Evolutionary conservation across 2,888 invertebrate species (phyloP), one percentile per base, ranked within the genome.

Genomic region (Tipula vernalis): DNA sequence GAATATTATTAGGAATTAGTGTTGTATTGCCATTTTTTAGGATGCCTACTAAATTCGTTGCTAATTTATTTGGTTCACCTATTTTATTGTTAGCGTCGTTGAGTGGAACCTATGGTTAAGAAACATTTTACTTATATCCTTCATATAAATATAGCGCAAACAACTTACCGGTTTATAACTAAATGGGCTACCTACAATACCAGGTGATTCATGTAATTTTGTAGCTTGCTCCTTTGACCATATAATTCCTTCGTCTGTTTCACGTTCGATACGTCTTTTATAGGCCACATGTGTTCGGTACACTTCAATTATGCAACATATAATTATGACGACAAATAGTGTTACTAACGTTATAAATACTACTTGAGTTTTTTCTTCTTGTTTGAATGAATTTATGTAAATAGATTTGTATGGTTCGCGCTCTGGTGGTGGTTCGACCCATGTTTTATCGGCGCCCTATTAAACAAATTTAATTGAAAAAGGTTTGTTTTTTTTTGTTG

Each of bases 371-470:
- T 95, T 95, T 89, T 96, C 96, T 91, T 97, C 96, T 90, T 96
- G 95, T 51, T 95, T 93, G 15, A 96, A 95, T 13, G 94, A 94
- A 88, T 95, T 94, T 47, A 95, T 94, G 90, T 96, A 95, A 47
- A 94, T 92, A 0, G 96, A 95, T 89, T 95, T 95, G 90, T 96
- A 97, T 0, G 95, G 93, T 12, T 95, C 93, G 86, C 95, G 93
- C 51, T 95, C 95, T 0, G 97, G 97, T 2, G 96, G 96, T 89
- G 97, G 96, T 91, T 96, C 96, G 3, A 96, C 96, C 97, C 97
- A 97, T 0, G 95, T 95, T 89, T 95, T 95, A 89, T 96, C 96
- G 6, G 94, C 94, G 87, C 95, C 95, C 96, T 96, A 28, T 28
- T 89, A 28, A 71, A 28, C 10, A 71, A 28, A 51, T 15, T 85